Evolutionary conservation across 2,888 invertebrate species (phyloP), one percentile per base, ranked within the genome.

Genomic region (Anthrax anthrax): DNA sequence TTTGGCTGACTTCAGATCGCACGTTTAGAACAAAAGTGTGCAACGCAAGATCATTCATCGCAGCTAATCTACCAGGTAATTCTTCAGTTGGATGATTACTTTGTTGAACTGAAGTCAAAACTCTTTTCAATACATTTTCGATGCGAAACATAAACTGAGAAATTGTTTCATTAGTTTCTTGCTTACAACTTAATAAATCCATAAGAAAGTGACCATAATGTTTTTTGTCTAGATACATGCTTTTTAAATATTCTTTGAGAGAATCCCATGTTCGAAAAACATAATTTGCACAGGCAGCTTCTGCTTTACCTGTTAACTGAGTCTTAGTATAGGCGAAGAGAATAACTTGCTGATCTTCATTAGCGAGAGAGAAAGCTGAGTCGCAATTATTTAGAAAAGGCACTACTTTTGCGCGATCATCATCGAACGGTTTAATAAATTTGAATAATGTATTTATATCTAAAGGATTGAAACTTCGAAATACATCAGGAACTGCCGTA

Each of bases 31-130:
- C 37, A 12, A 47, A 44, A 18, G 47, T 47, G 27, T 44, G 47
- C 2, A 47, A 37, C 12, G 43, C 42, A n/a, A 47, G 44, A 27
- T 47, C 44, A n/a, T 47, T 42, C 44, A 44, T 44, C 14, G 47
- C 34, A 18, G 47, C 40, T 12, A 47, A 27, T 12, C 44, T 18
- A n/a, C 44, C 41, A 8, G 40, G 40, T 17, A 47, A 29, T 29
- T 44, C 47, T n/a, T 16, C 13, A 37, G 43, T 14, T 13, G 37
- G 16, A 18, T 43, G 40, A 13, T 39, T 27, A 4, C 29, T 18
- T 40, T 47, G 47, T 37, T 47, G 42, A 10, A 37, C 37, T 14
- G 43, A 44, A 17, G 36, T 38, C 8, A 47, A 1, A 4, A 41
- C 18, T n/a, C 37, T 6, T 47, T 44, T 43, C 10, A 43, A 17